These are phyloP conservation scores for Ceratotherium simum DNA, from an alignment of 2,113 vertebrate genomes.

Conservation along the genomic window DNA sequence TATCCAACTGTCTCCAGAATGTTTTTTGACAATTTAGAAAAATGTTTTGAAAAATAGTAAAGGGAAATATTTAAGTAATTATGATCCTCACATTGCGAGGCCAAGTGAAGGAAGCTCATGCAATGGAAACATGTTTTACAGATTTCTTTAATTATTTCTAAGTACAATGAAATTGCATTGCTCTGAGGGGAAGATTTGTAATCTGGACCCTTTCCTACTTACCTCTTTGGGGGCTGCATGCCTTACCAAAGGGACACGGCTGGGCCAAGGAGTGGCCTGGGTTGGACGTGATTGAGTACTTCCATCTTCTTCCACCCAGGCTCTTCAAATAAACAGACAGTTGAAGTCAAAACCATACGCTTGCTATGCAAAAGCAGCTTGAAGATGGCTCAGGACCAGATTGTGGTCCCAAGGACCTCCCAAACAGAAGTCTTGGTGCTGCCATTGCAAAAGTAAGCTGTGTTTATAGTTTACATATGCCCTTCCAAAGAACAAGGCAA, in stretches of 20 bases:
- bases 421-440: constrained; percentile 44
- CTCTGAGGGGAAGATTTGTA: constrained; percentile 65
- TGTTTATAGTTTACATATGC: background rate
- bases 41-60: constrained; percentile 87
- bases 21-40: constrained; percentile 87
- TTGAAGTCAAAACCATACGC: constrained; percentile 67
- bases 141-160: constrained; percentile 87
- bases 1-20: constrained; percentile 86
- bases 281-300: background rate
- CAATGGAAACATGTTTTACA: constrained; percentile 83
- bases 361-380: constrained; percentile 45
- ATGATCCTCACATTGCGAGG: constrained; percentile 77
- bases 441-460: background rate
- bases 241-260: background rate
- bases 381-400: constrained; percentile 38
- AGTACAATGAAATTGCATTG: constrained; percentile 81
- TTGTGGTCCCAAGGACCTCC: constrained; percentile 63
- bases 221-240: constrained; percentile 54
- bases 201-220: constrained; percentile 65
- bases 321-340: background rate
- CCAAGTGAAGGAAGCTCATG: constrained; percentile 85
- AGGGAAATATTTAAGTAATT: constrained; percentile 89
- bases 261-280: background rate
- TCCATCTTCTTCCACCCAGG: background rate
- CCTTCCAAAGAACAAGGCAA: background rate